Evolutionary conservation across 2,888 invertebrate species (phyloP).

Genomic region (Augiades crinisus): DNA sequence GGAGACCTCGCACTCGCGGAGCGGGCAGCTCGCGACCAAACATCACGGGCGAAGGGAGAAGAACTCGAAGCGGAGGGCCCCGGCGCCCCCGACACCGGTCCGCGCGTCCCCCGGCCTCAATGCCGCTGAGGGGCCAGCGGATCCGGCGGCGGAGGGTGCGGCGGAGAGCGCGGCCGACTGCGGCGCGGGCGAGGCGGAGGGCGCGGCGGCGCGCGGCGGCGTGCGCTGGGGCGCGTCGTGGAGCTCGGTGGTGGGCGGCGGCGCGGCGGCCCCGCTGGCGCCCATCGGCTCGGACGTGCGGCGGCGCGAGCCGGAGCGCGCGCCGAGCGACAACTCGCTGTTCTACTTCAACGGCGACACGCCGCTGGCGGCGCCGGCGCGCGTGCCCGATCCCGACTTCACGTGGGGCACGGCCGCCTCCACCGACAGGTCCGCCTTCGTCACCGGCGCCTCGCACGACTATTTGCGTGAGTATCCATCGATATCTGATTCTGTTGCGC

Average conservation of each 20-base stretch:
- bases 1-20: conserved; percentile 26
- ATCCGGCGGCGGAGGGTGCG: background rate
- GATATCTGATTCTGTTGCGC: too few relatives aligned
- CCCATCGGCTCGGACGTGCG: conserved; percentile 65
- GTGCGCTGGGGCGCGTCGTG: conserved; percentile 61
- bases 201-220: conserved; percentile 38
- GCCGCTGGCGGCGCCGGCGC: conserved; percentile 41
- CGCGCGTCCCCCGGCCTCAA: conserved; percentile 35
- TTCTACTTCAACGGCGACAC: conserved; percentile 68
- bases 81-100: conserved; percentile 32
- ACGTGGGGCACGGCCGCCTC: conserved; percentile 35
- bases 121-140: conserved; percentile 7
- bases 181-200: conserved; percentile 47
- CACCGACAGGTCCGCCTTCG: conserved; percentile 34
- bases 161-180: conserved; percentile 39
- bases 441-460: conserved; percentile 35
- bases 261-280: conserved; percentile 44
- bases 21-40: conserved; percentile 23
- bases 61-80: conserved; percentile 33
- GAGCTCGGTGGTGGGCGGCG: conserved; percentile 61
- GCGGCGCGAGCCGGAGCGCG: conserved; percentile 44
- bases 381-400: conserved; percentile 34
- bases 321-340: conserved; percentile 72
- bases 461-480: conserved; percentile 49
- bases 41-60: conserved; percentile 38